Conservation (phyloP, 2,797 vertebrate species). For the Sarcoramphus papa region DNA sequence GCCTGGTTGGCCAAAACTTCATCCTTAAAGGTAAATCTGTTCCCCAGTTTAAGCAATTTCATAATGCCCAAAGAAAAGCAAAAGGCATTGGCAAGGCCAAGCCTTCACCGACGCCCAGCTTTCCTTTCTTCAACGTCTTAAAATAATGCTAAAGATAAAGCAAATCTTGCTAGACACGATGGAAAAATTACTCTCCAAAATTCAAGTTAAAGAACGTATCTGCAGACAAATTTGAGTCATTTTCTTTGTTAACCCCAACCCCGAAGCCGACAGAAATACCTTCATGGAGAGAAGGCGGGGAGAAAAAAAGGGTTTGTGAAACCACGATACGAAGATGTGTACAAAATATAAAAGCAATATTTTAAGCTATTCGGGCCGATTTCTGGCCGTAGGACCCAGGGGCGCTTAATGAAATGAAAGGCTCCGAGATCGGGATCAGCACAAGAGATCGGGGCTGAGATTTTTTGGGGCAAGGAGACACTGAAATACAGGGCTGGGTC, state of each 20-base stretch:
- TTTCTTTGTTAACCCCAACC: background rate
- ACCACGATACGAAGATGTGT: accelerated
- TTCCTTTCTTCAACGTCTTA: background rate
- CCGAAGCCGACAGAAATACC: background rate
- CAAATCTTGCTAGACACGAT: background rate
- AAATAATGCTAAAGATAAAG: background rate
- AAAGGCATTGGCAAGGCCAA: background rate
- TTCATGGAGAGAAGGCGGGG: background rate
- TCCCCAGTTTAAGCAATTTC: background rate
- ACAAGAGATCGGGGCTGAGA: background rate
- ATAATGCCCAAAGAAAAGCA: background rate
- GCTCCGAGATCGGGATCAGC: accelerated
- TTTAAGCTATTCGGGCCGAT: background rate
- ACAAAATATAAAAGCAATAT: background rate
- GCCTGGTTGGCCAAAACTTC: background rate
- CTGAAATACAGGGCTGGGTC: background rate
- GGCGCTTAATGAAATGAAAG: background rate
- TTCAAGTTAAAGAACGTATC: background rate
- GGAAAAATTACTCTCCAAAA: background rate
- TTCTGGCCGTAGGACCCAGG: background rate
- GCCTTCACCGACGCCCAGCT: accelerated
- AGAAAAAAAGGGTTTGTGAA: background rate
- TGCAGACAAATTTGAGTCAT: background rate
- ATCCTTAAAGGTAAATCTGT: background rate
- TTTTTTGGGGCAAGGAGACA: background rate